A percentile compares a stretch with the other conserved stretches of the same genome.
Evolutionary conservation across 2,113 vertebrate species (phyloP).

Genomic region (Nesogale talazaci): DNA sequence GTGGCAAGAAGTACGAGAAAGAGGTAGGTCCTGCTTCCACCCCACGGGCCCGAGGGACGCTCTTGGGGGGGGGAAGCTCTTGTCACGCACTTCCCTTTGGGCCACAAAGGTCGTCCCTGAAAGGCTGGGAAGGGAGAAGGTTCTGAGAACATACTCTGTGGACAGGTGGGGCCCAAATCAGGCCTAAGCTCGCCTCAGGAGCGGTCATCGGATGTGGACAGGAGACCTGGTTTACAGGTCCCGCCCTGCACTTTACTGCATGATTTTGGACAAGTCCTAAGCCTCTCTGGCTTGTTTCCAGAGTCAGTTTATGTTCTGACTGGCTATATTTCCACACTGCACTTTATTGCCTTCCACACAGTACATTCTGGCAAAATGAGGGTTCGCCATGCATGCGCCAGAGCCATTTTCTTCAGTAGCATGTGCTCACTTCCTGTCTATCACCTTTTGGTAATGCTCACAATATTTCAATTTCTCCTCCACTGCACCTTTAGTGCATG

Average conservation of each 20-base stretch:
- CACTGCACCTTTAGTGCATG: no score
- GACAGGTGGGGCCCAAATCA: neutral
- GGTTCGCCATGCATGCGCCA: no score
- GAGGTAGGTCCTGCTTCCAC: conserved; percentile 87
- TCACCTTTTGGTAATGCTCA: no score
- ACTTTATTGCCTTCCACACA: no score
- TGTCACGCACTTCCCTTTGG: neutral
- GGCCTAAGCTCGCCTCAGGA: neutral
- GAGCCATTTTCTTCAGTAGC: no score
- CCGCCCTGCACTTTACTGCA: neutral
- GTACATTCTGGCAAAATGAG: no score
- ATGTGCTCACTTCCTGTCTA: no score
- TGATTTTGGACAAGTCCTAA: neutral
- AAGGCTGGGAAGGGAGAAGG: neutral
- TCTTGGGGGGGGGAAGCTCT: rapidly evolving
- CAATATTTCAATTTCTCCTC: no score
- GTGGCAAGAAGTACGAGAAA: conserved; percentile 96
- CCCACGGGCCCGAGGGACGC: neutral
- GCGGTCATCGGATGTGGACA: rapidly evolving
- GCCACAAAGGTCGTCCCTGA: neutral
- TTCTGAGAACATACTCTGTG: neutral
- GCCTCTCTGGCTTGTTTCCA: neutral
- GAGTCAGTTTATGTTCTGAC: neutral
- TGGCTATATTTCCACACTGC: no score
- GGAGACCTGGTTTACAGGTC: neutral